Percentiles rank a stretch among this genome's conserved stretches.
Evolutionary conservation across 2,113 vertebrate genomes (phyloP).

Genomic region (Oryzias melastigma): DNA sequence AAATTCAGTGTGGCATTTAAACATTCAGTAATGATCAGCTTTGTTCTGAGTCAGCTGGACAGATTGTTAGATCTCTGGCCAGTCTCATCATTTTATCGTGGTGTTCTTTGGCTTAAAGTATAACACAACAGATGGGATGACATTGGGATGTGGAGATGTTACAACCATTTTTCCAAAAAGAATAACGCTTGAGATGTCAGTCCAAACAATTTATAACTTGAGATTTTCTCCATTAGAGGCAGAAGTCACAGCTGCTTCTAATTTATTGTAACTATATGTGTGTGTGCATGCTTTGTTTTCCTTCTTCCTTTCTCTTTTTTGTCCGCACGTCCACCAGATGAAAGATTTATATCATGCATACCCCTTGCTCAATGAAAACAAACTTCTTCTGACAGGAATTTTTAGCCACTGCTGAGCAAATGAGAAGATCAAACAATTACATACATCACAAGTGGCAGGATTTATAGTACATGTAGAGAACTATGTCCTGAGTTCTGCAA

Average conservation of each 20-base stretch:
- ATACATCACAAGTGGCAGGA: not conserved
- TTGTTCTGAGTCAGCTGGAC: not conserved
- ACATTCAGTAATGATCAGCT: constrained; percentile 7
- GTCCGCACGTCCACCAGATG: not conserved
- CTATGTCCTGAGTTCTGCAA: not conserved
- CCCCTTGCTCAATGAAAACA: not conserved
- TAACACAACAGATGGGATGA: constrained; percentile 10
- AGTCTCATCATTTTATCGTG: constrained; percentile 11
- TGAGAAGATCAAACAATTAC: not conserved
- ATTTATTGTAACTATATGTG: not conserved
- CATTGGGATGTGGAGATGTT: constrained; percentile 1
- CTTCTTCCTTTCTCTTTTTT: not conserved
- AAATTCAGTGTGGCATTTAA: constrained; percentile 1
- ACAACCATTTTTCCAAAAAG: constrained; percentile 2
- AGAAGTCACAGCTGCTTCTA: not conserved
- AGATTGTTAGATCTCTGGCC: constrained; percentile 7
- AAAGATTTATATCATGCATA: not conserved
- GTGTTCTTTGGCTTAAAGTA: constrained; percentile 7
- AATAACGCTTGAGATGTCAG: constrained; percentile 8
- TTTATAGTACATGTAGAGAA: not conserved
- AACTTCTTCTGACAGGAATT: constrained; percentile 1
- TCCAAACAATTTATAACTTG: not conserved
- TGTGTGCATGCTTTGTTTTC: not conserved
- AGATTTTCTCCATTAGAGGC: not conserved
- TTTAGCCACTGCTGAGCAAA: not conserved